A percentile compares a stretch with the other conserved stretches of the same genome.
Conservation (phyloP, 2,797 vertebrate genomes). For the Mus spretus region DNA sequence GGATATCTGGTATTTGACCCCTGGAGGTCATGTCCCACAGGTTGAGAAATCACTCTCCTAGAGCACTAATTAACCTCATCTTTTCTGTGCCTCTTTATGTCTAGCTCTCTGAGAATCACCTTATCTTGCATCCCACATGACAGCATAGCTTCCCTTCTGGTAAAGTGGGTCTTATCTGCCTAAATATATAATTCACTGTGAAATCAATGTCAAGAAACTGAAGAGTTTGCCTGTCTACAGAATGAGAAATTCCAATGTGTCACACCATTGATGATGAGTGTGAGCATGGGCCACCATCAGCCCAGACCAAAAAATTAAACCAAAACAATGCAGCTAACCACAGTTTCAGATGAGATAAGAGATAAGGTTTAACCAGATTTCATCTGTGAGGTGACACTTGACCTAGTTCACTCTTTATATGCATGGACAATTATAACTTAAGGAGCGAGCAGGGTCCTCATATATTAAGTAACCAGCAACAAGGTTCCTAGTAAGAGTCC, state of each 20-base stretch:
- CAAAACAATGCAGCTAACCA: not conserved
- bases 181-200: not conserved
- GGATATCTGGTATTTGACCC: not conserved
- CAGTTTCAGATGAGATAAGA: not conserved
- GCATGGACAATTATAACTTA: not conserved
- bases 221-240: not conserved
- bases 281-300: not conserved
- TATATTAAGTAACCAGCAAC: not conserved
- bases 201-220: constrained; percentile 58
- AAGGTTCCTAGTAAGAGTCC: constrained; percentile 1
- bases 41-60: not conserved
- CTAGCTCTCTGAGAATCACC: not conserved
- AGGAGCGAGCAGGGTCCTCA: not conserved
- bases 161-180: constrained; percentile 27
- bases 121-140: not conserved
- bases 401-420: not conserved
- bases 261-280: not conserved
- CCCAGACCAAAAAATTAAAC: not conserved
- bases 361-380: not conserved
- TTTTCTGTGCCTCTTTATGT: not conserved
- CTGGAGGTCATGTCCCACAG: too few relatives aligned
- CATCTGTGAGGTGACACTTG: not conserved
- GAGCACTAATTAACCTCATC: not conserved
- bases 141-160: not conserved
- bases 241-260: constrained; percentile 1